These are phyloP conservation scores for Blennius ocellaris DNA, from an alignment of 2,113 vertebrate species.

Conservation along the genomic window DNA sequence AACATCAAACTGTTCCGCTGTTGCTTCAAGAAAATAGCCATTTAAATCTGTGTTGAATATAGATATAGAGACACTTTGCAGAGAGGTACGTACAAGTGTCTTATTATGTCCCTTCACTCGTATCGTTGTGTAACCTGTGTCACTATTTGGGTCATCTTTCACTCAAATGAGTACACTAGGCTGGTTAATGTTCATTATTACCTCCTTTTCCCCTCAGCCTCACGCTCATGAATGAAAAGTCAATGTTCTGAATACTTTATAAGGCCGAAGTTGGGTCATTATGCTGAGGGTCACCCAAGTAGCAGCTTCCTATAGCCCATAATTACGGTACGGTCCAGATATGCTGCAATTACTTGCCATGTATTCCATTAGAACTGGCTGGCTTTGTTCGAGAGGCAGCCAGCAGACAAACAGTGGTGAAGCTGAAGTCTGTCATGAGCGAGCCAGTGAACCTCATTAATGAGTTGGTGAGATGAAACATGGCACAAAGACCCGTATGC, in stretches of 20 bases:
- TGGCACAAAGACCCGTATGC: constrained; percentile 51
- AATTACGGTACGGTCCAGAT: constrained; percentile 27
- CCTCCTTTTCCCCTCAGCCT: constrained; percentile 37
- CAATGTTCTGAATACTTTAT: constrained; percentile 66
- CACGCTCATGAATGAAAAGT: constrained; percentile 59
- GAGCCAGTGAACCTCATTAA: constrained; percentile 52
- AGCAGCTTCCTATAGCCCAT: constrained; percentile 43
- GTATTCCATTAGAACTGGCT: constrained; percentile 41
- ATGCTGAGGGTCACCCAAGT: constrained; percentile 57
- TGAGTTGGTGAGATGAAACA: constrained; percentile 54
- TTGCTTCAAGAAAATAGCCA: constrained; percentile 46
- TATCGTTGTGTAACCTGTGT: constrained; percentile 48
- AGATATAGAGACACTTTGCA: constrained; percentile 41
- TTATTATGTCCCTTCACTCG: constrained; percentile 42
- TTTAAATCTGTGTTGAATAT: constrained; percentile 40
- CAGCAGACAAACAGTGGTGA: constrained; percentile 45
- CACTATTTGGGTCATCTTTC: constrained; percentile 53
- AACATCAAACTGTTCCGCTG: constrained; percentile 42
- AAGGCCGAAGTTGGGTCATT: constrained; percentile 51
- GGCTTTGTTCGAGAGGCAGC: constrained; percentile 14
- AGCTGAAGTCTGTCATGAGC: constrained; percentile 41
- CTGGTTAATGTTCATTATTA: constrained; percentile 62
- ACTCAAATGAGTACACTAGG: constrained; percentile 57
- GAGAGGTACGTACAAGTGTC: constrained; percentile 33
- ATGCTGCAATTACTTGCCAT: constrained; percentile 45